These are phyloP conservation scores for Penaeus chinensis DNA, from an alignment of 1,140 invertebrate genomes.

Conservation along the genomic window DNA sequence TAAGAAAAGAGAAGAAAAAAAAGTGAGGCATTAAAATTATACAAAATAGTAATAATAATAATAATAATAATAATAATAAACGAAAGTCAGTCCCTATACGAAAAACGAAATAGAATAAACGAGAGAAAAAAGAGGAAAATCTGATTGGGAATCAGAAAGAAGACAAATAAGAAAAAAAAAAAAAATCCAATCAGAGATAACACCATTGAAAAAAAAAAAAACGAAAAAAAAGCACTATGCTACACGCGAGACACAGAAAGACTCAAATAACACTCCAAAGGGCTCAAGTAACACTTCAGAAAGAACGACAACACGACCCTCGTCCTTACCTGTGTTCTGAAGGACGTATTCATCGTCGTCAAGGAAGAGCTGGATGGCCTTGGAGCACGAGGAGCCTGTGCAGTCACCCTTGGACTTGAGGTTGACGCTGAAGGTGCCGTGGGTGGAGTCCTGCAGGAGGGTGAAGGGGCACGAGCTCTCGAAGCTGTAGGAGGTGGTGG, in stretches of 20 bases:
- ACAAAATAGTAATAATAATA: no score
- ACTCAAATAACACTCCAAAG: not conserved
- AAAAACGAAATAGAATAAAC: no score
- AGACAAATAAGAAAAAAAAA: no score
- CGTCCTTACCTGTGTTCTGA: slow-evolving; percentile 67
- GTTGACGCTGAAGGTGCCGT: slow-evolving; percentile 75
- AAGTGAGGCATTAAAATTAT: no score
- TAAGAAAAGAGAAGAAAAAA: slow-evolving; percentile 29
- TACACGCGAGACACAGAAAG: no score
- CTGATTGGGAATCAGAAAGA: no score
- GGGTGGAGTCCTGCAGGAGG: slow-evolving; percentile 66
- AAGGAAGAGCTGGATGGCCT: slow-evolving; percentile 75
- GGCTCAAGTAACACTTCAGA: not conserved
- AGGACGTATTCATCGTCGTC: slow-evolving; percentile 78
- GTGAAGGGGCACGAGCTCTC: slow-evolving; percentile 66
- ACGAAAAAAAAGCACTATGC: no score
- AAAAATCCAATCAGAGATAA: no score
- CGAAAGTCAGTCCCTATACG: no score
- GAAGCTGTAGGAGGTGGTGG: slow-evolving; percentile 65
- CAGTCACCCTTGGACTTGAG: slow-evolving; percentile 69
- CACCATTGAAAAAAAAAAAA: no score
- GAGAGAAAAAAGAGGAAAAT: no score
- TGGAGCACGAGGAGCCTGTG: slow-evolving; percentile 69
- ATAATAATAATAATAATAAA: no score
- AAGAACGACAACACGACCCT: not conserved